Evolutionary conservation across 2,888 invertebrate species (phyloP), one percentile per base, ranked within the genome.

Genomic region (Acrobasis repandana): DNA sequence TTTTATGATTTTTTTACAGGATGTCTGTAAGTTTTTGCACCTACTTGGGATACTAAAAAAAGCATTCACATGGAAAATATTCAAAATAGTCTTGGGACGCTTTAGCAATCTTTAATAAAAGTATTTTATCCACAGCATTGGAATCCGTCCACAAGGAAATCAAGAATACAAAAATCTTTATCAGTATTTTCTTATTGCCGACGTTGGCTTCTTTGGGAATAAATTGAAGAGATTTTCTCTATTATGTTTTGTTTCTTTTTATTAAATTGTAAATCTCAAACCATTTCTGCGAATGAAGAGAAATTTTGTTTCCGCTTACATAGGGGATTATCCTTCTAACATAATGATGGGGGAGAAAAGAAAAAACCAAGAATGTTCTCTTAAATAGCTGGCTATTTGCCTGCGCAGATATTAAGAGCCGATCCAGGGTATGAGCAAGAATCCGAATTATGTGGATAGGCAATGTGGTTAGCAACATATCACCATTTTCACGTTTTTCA

Each of bases 71-170:
- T 6, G 28, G 6, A 28, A 28, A 2, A 34, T 9, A 38, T 15
- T 14, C 14, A 46, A 9, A 46, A 46, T 36, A 34, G 57, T 18
- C 33, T 36, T 34, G 57, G 34, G 33, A 48, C 10, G 20, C 20
- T 20, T 20, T 4, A 20, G 4, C 20, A 20, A 3, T 28, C 6
- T 49, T 15, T 15, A 58, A 49, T 9, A 46, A 56, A 20, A 43
- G n/a, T 47, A 16, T 33, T 57, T 34, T 48, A 51, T 48, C 20
- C 2, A 14, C 51, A 46, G 50, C 47, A 57, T 61, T 50, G 61
- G 58, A 61, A 16, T 48, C 33, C 54, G 54, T 58, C 61, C 61
- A 54, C 58, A 20, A 58, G 54, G 61, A 61, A 61, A 61, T 61
- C 61, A 61, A 36, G 28, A 34, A 58, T 47, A 46, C 34, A 43